Base-by-base conservation (phyloP, 2,797 vertebrate species). In the Falco biarmicus region DNA sequence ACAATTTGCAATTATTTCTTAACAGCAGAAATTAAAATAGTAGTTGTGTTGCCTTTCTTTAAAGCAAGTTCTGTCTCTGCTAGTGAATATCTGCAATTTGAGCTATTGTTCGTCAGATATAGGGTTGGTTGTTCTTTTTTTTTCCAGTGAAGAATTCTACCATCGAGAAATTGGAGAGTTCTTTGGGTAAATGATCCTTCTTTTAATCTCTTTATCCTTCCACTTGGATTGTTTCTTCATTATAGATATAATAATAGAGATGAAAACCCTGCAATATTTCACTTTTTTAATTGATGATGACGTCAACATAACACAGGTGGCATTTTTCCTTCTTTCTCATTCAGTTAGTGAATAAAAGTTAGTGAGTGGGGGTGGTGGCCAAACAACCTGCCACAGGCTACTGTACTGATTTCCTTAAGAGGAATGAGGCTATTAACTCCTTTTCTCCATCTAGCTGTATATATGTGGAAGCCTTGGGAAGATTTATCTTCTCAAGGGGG, bases 391-490 rank as follows among this genome's bases (percentile, higher is more conserved):
- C 18, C 57, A 64, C 16, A 26, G 6, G 6, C 13, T n/a, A 7
- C 12, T 13, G 3, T 56, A 6, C n/a, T 37, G 8, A 50, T 50
- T n/a, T 65, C 8, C 45, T 53, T 39, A 15, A 57, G 18, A 80
- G 9, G 18, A 82, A 8, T 21, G 37, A 47, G 17, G 8, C 1
- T 68, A 5, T 64, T 41, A 28, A 12, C 15, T 81, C 0, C 0
- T 11, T 74, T 82, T 47, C 20, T 77, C 25, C 54, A 18, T 48
- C 53, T 47, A 45, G 15, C 39, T 75, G 20, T 17, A 56, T 7
- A 8, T 47, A 86, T 83, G 48, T 26, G 60, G 57, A 86, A 78
- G 60, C 14, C 34, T 56, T 81, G 31, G 13, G 25, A 59, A 77
- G 34, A 28, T 60, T 60, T 59, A 22, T 10, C 4, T 79, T 60